Evolutionary conservation across 1,140 invertebrate genomes (phyloP), one percentile per base, ranked within the genome.

Genomic region (Conus ventricosus): DNA sequence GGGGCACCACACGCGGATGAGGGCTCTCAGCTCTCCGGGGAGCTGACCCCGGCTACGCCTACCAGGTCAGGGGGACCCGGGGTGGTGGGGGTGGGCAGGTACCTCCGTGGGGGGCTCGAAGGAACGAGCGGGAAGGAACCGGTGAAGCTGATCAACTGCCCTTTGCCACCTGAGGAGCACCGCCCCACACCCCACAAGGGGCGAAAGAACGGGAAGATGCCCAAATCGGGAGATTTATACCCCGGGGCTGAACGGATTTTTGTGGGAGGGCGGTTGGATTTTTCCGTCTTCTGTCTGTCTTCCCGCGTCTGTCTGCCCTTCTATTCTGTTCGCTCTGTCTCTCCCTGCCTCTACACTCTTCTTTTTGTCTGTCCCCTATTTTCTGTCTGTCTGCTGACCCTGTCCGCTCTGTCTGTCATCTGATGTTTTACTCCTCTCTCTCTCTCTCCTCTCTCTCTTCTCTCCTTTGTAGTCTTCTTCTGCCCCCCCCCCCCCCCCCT

Each of bases 91-190:
- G 82, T 23, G 25, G 85, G 85, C n/a, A 53, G 85, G 53, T 78
- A n/a, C 85, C 85, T 11, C 97, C 97, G 87, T 98, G 6, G 97
- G 98, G 0, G 5, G 97, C 98, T 0, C 95, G 98, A 82, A 96
- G 98, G 90, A 99, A 99, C 95, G 98, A 98, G 51, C 96, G 98
- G 0, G 98, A 99, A 95, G 98, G 87, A 99, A 99, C 95, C 96
- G 98, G 98, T 99, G 11, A 98, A 98, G 95, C 97, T 98, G 96
- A 98, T 99, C 90, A 82, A 99, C 95, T 98, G 92, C 93, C 94
- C 10, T 94, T 94, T 88, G 91, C 92, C 86, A 94, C 93, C 87
- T 94, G 15, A n/a, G n/a, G 92, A 94, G 57, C 94, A 95, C 88
- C 89, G 71, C 94, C 93, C 1, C 88, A 82, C 67, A 71, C 39